Evolutionary conservation across 2,797 vertebrate genomes (phyloP).

Genomic region (Loris lydekkerianus): DNA sequence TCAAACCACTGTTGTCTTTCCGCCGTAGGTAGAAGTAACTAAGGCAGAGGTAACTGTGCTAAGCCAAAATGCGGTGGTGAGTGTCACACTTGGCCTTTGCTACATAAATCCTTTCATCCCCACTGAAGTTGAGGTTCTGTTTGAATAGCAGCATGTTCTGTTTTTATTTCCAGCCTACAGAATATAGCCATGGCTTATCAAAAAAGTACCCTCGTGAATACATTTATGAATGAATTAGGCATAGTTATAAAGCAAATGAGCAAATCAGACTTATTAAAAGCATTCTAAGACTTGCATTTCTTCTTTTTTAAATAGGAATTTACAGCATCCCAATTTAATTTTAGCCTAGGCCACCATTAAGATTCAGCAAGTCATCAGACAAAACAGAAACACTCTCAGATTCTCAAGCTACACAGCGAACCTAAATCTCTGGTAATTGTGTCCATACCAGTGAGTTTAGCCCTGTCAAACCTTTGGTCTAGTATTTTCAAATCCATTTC

Average conservation of each 20-base stretch:
- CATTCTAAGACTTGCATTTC: conserved; percentile 8
- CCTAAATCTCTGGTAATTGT: not conserved
- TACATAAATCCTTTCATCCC: not conserved
- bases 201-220: not conserved
- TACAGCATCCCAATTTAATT: not conserved
- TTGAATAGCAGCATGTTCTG: not conserved
- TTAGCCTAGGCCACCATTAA: not conserved
- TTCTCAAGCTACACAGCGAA: not conserved
- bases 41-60: not conserved
- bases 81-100: not conserved
- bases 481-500: not conserved
- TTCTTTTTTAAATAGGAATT: conserved; percentile 40
- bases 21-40: not conserved
- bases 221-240: not conserved
- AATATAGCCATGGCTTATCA: not conserved
- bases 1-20: not conserved
- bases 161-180: not conserved
- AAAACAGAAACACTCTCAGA: conserved; percentile 24
- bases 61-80: not conserved
- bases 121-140: not conserved
- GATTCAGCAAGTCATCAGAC: conserved; percentile 13
- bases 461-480: not conserved
- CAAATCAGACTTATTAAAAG: not conserved
- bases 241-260: not conserved
- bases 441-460: not conserved